phyloP scores from a whole-genome alignment of 2,113 vertebrate genomes.

The Engraulis encrasicolus region DNA sequence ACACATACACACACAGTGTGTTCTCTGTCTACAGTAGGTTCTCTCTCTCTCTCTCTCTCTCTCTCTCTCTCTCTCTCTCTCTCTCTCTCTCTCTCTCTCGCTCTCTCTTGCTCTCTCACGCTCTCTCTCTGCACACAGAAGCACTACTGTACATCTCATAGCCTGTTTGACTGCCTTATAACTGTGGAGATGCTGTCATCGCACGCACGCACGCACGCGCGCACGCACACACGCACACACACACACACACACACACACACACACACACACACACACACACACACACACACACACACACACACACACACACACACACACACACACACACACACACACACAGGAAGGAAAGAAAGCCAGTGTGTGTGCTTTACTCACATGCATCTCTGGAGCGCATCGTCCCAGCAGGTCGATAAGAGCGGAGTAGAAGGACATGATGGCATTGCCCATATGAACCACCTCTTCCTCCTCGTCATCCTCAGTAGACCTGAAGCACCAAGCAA shows the following conservation, averaged over 20 bases:
- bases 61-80: too few species aligned
- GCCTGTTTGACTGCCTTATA: too few species aligned
- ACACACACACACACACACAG: not conserved
- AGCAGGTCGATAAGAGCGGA: slow-evolving; percentile 96
- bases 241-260: not conserved
- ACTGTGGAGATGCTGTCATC: too few species aligned
- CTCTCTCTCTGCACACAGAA: too few species aligned
- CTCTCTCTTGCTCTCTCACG: too few species aligned
- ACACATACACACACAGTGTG: too few species aligned
- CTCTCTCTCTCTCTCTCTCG: too few species aligned
- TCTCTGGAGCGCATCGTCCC: slow-evolving; percentile 96
- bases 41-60: too few species aligned
- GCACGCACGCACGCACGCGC: too few species aligned
- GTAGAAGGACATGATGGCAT: slow-evolving; percentile 98
- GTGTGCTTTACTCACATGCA: slow-evolving; percentile 83
- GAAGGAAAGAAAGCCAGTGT: not conserved
- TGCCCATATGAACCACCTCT: slow-evolving; percentile 96
- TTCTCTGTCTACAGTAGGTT: too few species aligned
- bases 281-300: not conserved
- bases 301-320: not conserved
- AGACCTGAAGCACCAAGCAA: slow-evolving; percentile 69
- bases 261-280: not conserved
- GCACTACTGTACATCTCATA: too few species aligned
- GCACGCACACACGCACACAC: too few species aligned
- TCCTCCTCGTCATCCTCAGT: slow-evolving; percentile 85